phyloP scores from a whole-genome alignment of 1,140 invertebrate species.

The Drosophila hydei region DNA sequence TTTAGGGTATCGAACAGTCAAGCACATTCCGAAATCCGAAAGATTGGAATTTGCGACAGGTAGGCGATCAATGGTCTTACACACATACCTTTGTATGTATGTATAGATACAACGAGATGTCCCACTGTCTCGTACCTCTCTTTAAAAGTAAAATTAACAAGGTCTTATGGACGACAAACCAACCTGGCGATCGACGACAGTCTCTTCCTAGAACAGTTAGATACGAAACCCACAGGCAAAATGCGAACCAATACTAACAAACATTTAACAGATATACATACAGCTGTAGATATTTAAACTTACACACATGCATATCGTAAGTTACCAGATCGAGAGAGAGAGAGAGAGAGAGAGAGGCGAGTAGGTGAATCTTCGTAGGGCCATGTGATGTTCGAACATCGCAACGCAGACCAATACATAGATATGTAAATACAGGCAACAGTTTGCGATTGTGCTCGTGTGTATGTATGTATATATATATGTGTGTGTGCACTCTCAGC shows the following conservation, averaged over 20 bases:
- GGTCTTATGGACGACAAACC: background rate
- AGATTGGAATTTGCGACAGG: background rate
- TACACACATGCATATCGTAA: constrained; percentile 1
- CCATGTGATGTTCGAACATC: constrained; percentile 10
- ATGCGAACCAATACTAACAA: constrained; percentile 5
- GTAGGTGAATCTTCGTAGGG: background rate
- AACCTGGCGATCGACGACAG: constrained; percentile 2
- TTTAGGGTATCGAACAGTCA: too few relatives aligned
- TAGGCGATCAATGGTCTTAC: background rate
- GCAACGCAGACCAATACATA: constrained; percentile 3
- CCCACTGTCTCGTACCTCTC: too few relatives aligned
- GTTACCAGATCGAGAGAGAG: background rate
- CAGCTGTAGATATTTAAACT: background rate
- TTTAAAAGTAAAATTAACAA: constrained; percentile 15
- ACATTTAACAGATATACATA: constrained; percentile 1
- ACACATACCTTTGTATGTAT: too few relatives aligned
- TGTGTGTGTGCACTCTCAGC: constrained; percentile 50
- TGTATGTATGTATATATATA: too few relatives aligned
- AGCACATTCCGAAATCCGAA: too few relatives aligned
- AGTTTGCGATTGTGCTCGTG: constrained; percentile 23
- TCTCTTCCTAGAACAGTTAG: constrained; percentile 31
- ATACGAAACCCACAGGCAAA: constrained; percentile 22
- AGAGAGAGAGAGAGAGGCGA: background rate
- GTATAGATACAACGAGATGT: too few relatives aligned
- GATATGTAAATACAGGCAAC: background rate